Evolutionary conservation across 2,888 invertebrate genomes (phyloP), one percentile per base, ranked within the genome.

Genomic region (Lasioglossum vierecki): DNA sequence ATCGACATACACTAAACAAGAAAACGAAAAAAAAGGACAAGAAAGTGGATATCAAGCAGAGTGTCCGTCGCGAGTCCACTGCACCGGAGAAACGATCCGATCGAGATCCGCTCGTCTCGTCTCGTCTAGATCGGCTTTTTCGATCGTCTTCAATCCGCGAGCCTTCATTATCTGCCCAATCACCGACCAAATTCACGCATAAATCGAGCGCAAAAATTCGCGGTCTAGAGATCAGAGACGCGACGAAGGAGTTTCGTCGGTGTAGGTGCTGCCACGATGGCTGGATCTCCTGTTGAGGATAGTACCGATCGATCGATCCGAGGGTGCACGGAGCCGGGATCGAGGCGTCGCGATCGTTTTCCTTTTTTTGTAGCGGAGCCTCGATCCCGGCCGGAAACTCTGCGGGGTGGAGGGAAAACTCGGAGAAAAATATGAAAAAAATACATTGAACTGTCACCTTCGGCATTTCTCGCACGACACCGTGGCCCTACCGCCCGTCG

Each of bases 1-100:
- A 86, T 91, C 86, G 88, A 90, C 82, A 85, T 81, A 82, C 63
- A 30, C 63, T 79, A 88, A 82, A 84, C 84, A 88, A 79, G 41
- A 11, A 22, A 85, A 84, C 71, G 80, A 88, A 30, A 66, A 26
- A 26, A 63, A 63, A 63, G 30, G 80, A 88, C 15, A 66, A 26
- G 60, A 63, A 63, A 63, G 30, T 11, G 63, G 63, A 30, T 35
- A 35, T 63, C 63, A 30, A 85, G 83, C 80, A 81, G 86, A 88
- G 82, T 71, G 75, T 89, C 85, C 87, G 89, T 86, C 88, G 83
- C 8, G 66, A 53, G 66, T 84, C 78, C 80, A 80, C 44, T 1
- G n/a, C 57, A 57, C 11, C 57, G 78, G 30, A 6, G 41, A 30
- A 78, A 72, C 79, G 73, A 71, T 84, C 44, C 76, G 82, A 66